Percentiles rank a stretch among this genome's conserved stretches.
phyloP scores from a whole-genome alignment of 2,797 vertebrate species.

The Podarcis siculus region DNA sequence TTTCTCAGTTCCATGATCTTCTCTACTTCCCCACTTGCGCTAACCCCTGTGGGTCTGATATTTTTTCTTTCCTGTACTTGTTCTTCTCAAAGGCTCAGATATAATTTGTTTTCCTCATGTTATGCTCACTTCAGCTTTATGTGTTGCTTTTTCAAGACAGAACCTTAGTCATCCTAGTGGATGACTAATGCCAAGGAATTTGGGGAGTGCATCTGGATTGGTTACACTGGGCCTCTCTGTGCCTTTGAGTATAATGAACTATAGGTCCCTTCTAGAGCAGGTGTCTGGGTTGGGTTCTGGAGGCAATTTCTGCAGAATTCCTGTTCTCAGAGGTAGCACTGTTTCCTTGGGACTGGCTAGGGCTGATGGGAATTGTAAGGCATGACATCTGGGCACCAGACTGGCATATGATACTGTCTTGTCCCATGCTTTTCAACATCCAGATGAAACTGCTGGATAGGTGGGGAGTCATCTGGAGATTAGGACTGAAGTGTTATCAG shows the following conservation, averaged over 20 bases:
- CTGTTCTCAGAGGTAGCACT: neutral
- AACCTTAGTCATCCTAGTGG: neutral
- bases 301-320: too few species aligned
- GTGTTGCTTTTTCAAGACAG: neutral
- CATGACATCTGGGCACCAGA: too few species aligned
- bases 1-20: neutral
- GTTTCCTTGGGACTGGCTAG: neutral
- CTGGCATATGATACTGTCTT: neutral
- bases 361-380: too few species aligned
- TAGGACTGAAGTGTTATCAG: neutral
- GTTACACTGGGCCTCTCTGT: neutral
- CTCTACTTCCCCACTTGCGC: neutral
- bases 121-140: neutral
- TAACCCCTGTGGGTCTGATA: neutral
- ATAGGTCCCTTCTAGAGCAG: neutral
- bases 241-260: neutral
- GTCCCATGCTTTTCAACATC: neutral
- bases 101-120: neutral
- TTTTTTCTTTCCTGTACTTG: neutral
- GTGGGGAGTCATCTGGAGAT: neutral
- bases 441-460: neutral
- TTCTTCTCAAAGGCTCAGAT: neutral
- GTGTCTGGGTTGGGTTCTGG: neutral
- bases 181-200: neutral
- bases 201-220: neutral